Conservation (phyloP, 2,888 invertebrate species). For the Gibbula magus region DNA sequence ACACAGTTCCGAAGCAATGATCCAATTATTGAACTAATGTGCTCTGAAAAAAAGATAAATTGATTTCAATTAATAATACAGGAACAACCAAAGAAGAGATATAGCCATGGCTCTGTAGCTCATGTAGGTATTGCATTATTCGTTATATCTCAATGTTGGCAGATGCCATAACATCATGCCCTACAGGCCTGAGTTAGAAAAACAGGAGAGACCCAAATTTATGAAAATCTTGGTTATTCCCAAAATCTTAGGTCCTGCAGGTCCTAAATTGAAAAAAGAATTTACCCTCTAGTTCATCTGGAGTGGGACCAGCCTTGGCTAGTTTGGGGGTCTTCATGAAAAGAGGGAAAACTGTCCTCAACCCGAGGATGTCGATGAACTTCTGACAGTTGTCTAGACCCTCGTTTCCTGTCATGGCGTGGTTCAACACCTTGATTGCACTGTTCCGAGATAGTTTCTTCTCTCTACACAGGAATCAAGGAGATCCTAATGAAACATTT, state of each 20-base stretch:
- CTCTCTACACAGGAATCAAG: conserved; percentile 79
- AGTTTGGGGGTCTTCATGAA: conserved; percentile 99
- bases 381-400: conserved; percentile 95
- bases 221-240: too few species aligned
- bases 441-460: conserved; percentile 92
- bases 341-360: conserved; percentile 96
- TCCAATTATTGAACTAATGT: conserved; percentile 89
- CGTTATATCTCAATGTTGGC: too few species aligned
- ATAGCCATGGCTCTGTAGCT: too few species aligned
- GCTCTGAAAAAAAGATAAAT: conserved; percentile 79
- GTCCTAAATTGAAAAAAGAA: too few species aligned
- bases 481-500: not conserved
- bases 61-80: not conserved
- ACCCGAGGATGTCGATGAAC: conserved; percentile 95
- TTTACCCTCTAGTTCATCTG: conserved; percentile 91
- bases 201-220: too few species aligned
- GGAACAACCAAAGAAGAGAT: too few species aligned
- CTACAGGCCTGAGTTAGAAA: too few species aligned
- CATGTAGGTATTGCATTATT: too few species aligned
- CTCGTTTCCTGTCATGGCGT: conserved; percentile 94
- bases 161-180: too few species aligned
- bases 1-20: conserved; percentile 94
- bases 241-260: too few species aligned
- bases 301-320: conserved; percentile 67
- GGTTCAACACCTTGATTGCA: conserved; percentile 96